Evolutionary conservation across 2,888 invertebrate species (phyloP).

Genomic region (Aleiodes alternator): DNA sequence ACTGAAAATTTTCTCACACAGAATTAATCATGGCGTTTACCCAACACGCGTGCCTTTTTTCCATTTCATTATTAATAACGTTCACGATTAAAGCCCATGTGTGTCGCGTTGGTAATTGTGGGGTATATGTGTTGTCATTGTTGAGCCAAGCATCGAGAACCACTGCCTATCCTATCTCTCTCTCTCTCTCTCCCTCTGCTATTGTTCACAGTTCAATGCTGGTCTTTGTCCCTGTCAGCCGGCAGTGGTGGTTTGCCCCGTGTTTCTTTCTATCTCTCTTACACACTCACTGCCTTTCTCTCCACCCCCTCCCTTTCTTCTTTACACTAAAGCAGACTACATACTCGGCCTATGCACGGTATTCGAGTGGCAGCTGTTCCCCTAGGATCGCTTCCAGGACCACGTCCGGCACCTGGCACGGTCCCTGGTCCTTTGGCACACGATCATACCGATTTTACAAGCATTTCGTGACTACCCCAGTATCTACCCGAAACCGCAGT

Average conservation of each 20-base stretch:
- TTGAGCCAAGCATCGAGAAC: conserved; percentile 27
- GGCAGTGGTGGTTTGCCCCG: conserved; percentile 32
- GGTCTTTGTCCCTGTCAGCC: conserved; percentile 48
- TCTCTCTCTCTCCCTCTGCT: conserved; percentile 34
- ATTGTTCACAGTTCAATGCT: conserved; percentile 51
- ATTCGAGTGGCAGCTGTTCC: conserved; percentile 40
- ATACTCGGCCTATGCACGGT: conserved; percentile 15
- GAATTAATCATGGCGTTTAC: not conserved
- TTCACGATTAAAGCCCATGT: not conserved
- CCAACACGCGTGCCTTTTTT: not conserved
- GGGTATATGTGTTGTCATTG: conserved; percentile 25
- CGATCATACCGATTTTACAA: conserved; percentile 24
- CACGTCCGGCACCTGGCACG: conserved; percentile 42
- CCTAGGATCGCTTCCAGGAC: conserved; percentile 36
- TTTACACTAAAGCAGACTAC: conserved; percentile 17
- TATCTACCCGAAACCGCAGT: conserved; percentile 4
- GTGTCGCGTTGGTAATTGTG: conserved; percentile 12
- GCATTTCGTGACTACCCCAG: conserved; percentile 4
- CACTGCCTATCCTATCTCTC: conserved; percentile 3
- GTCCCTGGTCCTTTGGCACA: conserved; percentile 10
- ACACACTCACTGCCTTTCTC: conserved; percentile 17
- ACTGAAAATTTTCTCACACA: too few species aligned
- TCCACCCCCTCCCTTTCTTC: conserved; percentile 7
- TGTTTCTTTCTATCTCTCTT: conserved; percentile 23
- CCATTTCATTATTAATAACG: not conserved